These are phyloP conservation scores for Philhelius pedissequus DNA, from an alignment of 2,888 invertebrate species.

Conservation along the genomic window DNA sequence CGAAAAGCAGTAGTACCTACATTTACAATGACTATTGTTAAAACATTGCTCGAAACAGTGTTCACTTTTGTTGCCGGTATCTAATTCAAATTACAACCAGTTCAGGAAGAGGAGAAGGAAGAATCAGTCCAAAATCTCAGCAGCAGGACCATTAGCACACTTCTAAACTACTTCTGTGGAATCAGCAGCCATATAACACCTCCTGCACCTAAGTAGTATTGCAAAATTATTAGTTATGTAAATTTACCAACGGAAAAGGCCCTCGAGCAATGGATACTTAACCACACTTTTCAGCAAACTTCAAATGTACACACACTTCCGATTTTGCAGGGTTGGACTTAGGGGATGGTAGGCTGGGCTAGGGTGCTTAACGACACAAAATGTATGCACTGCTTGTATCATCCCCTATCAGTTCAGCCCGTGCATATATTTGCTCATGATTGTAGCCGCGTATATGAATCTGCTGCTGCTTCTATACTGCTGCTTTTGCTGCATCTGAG, in stretches of 20 bases:
- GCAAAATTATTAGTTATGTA: constrained; percentile 67
- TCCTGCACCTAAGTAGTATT: constrained; percentile 53
- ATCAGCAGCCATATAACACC: not conserved
- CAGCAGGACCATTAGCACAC: constrained; percentile 1
- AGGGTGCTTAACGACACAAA: constrained; percentile 7
- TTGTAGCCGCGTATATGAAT: constrained; percentile 12
- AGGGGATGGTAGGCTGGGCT: not conserved
- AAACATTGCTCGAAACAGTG: constrained; percentile 32
- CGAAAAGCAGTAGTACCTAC: no score
- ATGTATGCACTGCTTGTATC: constrained; percentile 27
- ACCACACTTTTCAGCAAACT: constrained; percentile 68
- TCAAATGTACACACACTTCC: constrained; percentile 58
- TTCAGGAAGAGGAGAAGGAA: not conserved
- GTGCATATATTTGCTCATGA: constrained; percentile 52
- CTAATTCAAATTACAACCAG: constrained; percentile 42
- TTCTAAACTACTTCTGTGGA: not conserved
- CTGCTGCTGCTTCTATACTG: not conserved
- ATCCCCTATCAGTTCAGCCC: constrained; percentile 15
- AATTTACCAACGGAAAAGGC: constrained; percentile 63
- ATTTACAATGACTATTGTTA: not conserved
- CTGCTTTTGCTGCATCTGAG: constrained; percentile 43
- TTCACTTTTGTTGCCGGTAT: constrained; percentile 12
- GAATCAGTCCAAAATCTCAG: not conserved
- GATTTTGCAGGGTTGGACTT: constrained; percentile 5
- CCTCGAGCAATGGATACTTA: constrained; percentile 67